Conservation (phyloP, 2,797 vertebrate genomes). For the Phrynocephalus vlangalii region DNA sequence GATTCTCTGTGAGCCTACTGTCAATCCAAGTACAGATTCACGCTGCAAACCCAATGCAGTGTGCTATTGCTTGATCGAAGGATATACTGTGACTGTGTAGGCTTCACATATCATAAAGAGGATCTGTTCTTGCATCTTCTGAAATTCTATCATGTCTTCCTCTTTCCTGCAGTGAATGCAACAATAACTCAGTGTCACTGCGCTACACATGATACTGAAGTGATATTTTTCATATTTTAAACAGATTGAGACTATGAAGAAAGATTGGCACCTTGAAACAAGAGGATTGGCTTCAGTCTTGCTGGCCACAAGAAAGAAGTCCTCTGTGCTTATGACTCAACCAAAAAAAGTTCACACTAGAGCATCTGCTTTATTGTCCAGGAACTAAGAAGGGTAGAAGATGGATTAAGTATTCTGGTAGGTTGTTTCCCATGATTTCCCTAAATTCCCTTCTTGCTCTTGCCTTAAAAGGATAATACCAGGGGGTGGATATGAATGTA, state of each 20-base stretch:
- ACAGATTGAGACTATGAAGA: conserved; percentile 43
- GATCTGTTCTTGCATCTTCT: not conserved
- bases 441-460: not conserved
- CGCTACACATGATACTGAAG: not conserved
- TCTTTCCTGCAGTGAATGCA: conserved; percentile 7
- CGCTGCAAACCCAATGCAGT: no score
- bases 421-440: not conserved
- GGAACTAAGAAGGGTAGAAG: conserved; percentile 17
- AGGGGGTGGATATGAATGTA: not conserved
- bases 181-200: not conserved
- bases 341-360: not conserved
- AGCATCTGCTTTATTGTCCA: conserved; percentile 18
- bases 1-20: not conserved
- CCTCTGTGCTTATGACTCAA: not conserved
- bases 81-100: not conserved
- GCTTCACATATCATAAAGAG: not conserved
- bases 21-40: no score
- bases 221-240: conserved; percentile 10
- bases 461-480: conserved; percentile 6
- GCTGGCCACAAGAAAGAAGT: not conserved
- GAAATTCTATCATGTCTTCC: not conserved
- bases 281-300: not conserved
- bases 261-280: conserved; percentile 4
- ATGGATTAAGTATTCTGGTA: conserved; percentile 14
- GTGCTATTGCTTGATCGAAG: not conserved